Conservation (phyloP, 2,113 vertebrate species). For the Scomber scombrus region DNA sequence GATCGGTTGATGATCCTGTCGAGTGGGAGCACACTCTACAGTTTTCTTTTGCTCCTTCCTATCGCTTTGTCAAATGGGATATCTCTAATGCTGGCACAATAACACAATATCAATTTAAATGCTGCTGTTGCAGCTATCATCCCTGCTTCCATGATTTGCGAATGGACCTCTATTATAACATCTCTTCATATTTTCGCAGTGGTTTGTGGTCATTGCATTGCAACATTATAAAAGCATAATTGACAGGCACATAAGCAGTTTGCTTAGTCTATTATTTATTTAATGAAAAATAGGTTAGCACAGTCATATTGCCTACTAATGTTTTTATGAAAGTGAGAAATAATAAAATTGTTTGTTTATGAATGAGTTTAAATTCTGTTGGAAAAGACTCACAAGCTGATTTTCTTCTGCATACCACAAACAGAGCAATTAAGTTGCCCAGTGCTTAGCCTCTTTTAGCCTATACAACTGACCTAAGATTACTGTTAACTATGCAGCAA, state of each 20-base stretch:
- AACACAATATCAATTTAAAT: slow-evolving; percentile 64
- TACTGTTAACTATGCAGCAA: slow-evolving; percentile 27
- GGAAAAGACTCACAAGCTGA: not conserved
- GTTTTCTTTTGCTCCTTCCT: slow-evolving; percentile 31
- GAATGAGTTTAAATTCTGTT: slow-evolving; percentile 7
- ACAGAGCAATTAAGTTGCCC: slow-evolving; percentile 21
- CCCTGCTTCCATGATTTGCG: slow-evolving; percentile 36
- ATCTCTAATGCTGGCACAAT: slow-evolving; percentile 45
- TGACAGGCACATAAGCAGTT: slow-evolving; percentile 18
- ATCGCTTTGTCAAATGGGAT: slow-evolving; percentile 57
- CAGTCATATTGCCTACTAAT: not conserved
- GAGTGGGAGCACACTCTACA: not conserved
- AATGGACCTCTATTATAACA: slow-evolving; percentile 33
- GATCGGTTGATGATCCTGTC: slow-evolving; percentile 54
- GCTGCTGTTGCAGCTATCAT: slow-evolving; percentile 26
- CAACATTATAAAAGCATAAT: slow-evolving; percentile 21
- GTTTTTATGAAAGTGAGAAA: not conserved
- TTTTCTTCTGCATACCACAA: slow-evolving; percentile 9
- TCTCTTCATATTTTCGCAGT: slow-evolving; percentile 20
- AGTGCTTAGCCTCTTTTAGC: slow-evolving; percentile 23
- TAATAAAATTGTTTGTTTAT: slow-evolving; percentile 16
- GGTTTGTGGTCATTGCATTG: slow-evolving; percentile 9
- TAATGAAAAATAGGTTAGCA: slow-evolving; percentile 3
- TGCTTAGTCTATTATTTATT: slow-evolving; percentile 17
- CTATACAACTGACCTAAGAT: slow-evolving; percentile 13